Percentiles rank a stretch among this genome's conserved stretches.
Conservation (phyloP, 2,797 vertebrate genomes). For the Danio aesculapii region DNA sequence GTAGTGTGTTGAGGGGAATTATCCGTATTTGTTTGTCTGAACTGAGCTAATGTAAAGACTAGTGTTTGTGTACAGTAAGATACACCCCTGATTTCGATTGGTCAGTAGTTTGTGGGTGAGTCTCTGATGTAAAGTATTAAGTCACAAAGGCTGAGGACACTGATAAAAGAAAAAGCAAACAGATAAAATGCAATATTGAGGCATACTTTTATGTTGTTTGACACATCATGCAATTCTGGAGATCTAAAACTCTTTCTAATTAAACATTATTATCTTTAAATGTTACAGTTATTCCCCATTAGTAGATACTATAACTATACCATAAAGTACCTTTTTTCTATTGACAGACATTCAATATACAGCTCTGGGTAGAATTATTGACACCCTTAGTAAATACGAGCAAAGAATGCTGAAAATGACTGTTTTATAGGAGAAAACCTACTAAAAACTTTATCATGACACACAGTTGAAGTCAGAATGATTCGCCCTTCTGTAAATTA, state of each 20-base stretch:
- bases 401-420: too few relatives aligned
- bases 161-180: not conserved
- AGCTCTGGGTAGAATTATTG: too few relatives aligned
- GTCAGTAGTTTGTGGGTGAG: conserved; percentile 57
- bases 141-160: conserved; percentile 9
- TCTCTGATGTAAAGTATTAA: not conserved
- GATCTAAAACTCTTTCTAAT: not conserved
- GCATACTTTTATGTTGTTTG: not conserved
- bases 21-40: not conserved
- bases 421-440: too few relatives aligned
- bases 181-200: not conserved
- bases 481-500: too few relatives aligned
- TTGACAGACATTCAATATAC: not conserved
- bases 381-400: too few relatives aligned
- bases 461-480: too few relatives aligned
- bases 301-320: not conserved
- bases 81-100: conserved; percentile 63
- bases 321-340: not conserved
- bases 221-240: not conserved
- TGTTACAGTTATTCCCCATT: not conserved
- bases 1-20: not conserved
- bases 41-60: conserved; percentile 23
- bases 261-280: not conserved
- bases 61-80: conserved; percentile 27
- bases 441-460: too few relatives aligned